A percentile compares a stretch with the other conserved stretches of the same genome.
phyloP scores from a whole-genome alignment of 2,113 vertebrate genomes.

The Hystrix brachyura region DNA sequence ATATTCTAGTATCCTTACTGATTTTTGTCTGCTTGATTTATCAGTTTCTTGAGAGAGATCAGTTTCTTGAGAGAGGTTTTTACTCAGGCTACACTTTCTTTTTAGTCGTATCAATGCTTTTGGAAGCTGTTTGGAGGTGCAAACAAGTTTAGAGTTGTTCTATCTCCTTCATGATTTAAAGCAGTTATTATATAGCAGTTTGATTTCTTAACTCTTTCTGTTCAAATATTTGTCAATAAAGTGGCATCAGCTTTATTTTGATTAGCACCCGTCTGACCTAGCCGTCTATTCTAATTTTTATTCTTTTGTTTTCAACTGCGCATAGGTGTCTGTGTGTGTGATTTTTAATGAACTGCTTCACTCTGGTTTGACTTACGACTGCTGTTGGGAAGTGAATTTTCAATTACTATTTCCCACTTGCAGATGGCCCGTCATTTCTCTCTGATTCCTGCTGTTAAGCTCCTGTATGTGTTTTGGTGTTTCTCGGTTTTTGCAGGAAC shows the following conservation, averaged over 20 bases:
- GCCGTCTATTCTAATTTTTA: not conserved
- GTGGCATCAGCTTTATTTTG: not conserved
- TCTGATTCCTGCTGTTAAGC: not conserved
- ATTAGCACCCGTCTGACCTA: not conserved
- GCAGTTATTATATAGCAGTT: not conserved
- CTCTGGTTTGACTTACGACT: not conserved
- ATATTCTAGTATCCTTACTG: not conserved
- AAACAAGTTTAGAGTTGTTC: not conserved
- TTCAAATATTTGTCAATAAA: not conserved
- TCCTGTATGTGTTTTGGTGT: not conserved
- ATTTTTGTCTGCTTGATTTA: not conserved
- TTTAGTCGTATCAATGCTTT: not conserved
- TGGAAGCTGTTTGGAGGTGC: not conserved
- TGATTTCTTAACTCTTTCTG: not conserved
- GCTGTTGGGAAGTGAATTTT: not conserved
- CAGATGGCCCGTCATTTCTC: not conserved
- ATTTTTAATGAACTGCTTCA: conserved; percentile 25
- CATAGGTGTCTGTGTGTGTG: not conserved
- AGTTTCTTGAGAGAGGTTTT: not conserved
- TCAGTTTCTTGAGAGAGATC: not conserved
- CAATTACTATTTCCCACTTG: not conserved
- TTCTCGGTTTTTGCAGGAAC: not conserved
- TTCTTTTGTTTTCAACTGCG: not conserved
- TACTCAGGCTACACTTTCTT: not conserved
- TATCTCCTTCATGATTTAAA: not conserved